A percentile compares a stretch with the other conserved stretches of the same genome.
phyloP scores from a whole-genome alignment of 2,113 vertebrate genomes.

The Rhabdornis inornatus region DNA sequence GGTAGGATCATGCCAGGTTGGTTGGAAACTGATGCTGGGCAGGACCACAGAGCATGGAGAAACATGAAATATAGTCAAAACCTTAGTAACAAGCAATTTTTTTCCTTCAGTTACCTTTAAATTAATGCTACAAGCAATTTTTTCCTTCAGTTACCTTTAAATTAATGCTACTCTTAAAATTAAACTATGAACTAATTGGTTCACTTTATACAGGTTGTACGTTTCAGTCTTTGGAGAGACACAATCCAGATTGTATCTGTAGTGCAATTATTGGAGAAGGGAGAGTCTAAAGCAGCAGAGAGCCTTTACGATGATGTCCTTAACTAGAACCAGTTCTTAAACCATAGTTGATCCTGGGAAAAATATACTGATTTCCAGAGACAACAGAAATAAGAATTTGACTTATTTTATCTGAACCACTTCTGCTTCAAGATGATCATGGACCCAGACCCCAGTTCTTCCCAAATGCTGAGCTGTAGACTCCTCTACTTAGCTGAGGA shows the following conservation, averaged over 20 bases:
- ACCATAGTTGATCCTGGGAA: not conserved
- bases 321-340: not conserved
- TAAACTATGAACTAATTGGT: not conserved
- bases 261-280: not conserved
- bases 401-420: not conserved
- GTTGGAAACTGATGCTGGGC: not conserved
- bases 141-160: not conserved
- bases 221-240: not conserved
- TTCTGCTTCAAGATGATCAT: not conserved
- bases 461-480: not conserved
- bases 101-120: not conserved
- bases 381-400: not conserved
- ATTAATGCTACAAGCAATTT: not conserved
- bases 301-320: fast-evolving
- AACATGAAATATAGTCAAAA: not conserved
- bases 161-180: not conserved
- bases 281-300: not conserved
- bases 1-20: not conserved
- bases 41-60: not conserved
- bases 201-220: not conserved
- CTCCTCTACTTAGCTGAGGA: not conserved
- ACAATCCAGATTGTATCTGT: not conserved
- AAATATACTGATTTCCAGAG: not conserved
- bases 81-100: not conserved
- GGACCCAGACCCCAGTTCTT: not conserved